Percentiles rank a stretch among this genome's conserved stretches.
These are phyloP conservation scores for Diarsia dahlii DNA, from an alignment of 2,888 invertebrate species.

Conservation along the genomic window DNA sequence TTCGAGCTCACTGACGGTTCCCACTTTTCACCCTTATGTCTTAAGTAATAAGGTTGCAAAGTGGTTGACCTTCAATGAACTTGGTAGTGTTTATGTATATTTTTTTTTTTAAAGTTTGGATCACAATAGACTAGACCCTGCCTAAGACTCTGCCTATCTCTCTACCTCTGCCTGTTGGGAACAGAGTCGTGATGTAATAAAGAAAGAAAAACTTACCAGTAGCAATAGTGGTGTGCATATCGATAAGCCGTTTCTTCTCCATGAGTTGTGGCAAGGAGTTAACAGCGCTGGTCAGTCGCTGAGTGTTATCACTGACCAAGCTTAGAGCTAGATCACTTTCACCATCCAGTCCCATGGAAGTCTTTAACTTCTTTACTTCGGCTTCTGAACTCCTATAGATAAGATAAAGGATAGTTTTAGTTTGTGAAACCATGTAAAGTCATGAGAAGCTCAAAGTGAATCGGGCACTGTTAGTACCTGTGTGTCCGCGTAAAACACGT, in stretches of 20 bases:
- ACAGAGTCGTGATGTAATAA: not conserved
- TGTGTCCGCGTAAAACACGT: not conserved
- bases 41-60: too few species aligned
- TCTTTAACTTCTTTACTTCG: constrained; percentile 98
- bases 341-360: constrained; percentile 97
- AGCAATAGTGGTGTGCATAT: constrained; percentile 99
- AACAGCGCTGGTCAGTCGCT: constrained; percentile 98
- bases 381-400: constrained; percentile 94
- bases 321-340: constrained; percentile 96
- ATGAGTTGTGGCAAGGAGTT: constrained; percentile 98
- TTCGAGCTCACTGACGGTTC: too few species aligned
- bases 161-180: too few species aligned
- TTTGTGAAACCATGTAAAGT: not conserved
- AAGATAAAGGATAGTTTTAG: not conserved
- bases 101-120: too few species aligned
- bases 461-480: not conserved
- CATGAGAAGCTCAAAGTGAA: not conserved
- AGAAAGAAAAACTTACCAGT: too few species aligned
- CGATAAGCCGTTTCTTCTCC: constrained; percentile 99
- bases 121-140: not conserved
- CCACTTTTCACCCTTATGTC: too few species aligned
- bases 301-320: constrained; percentile 97
- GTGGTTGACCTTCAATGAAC: too few species aligned
- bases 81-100: too few species aligned
- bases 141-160: not conserved